A percentile compares a stretch with the other conserved stretches of the same genome.
These are phyloP conservation scores for Cydia amplana DNA, from an alignment of 1,140 invertebrate genomes.

Conservation along the genomic window DNA sequence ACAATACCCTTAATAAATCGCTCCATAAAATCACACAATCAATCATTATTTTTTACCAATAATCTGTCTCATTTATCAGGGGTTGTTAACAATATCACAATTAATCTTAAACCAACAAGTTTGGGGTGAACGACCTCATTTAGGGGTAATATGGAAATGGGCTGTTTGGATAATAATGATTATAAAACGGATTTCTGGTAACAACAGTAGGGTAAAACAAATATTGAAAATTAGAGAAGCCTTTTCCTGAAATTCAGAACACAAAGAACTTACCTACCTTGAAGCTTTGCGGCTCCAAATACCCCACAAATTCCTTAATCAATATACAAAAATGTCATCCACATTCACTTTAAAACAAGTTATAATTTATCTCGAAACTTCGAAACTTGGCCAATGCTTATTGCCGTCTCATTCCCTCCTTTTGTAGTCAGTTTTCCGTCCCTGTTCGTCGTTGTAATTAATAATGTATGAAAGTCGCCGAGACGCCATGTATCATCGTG, in stretches of 20 bases:
- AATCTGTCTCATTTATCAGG: slow-evolving; percentile 36
- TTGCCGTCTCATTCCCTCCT: slow-evolving; percentile 34
- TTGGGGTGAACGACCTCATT: slow-evolving; percentile 41
- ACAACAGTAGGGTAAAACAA: too few species aligned
- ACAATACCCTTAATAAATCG: background rate
- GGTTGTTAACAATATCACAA: slow-evolving; percentile 39
- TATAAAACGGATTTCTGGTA: background rate
- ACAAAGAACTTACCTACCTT: background rate
- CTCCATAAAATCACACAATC: slow-evolving; percentile 47
- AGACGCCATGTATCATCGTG: slow-evolving; percentile 55
- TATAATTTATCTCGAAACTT: slow-evolving; percentile 41
- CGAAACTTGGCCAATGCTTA: slow-evolving; percentile 46
- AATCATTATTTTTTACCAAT: slow-evolving; percentile 40
- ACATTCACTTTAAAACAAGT: slow-evolving; percentile 9
- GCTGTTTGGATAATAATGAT: slow-evolving; percentile 34
- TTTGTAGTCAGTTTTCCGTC: slow-evolving; percentile 34
- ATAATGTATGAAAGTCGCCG: slow-evolving; percentile 59
- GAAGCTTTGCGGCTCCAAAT: background rate
- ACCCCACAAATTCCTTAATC: slow-evolving; percentile 18
- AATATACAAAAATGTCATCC: slow-evolving; percentile 23
- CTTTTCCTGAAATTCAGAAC: too few species aligned
- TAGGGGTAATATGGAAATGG: slow-evolving; percentile 33
- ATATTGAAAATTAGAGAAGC: too few species aligned
- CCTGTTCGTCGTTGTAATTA: slow-evolving; percentile 51
- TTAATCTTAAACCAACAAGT: slow-evolving; percentile 42